Conservation (phyloP, 2,797 vertebrate genomes). For the Sebastolobus alascanus region DNA sequence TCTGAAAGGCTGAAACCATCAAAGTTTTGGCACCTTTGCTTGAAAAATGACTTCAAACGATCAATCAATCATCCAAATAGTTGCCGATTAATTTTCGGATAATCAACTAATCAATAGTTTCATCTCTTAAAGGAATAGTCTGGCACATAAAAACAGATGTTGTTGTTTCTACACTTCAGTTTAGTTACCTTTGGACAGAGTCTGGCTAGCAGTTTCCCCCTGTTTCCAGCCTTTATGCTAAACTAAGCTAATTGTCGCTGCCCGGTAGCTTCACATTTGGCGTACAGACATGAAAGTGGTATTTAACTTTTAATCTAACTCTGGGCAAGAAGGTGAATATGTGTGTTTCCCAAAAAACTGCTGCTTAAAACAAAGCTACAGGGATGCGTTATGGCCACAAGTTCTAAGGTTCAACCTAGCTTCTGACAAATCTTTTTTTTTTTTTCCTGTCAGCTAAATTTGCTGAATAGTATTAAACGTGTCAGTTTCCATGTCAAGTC, state of each 20-base stretch:
- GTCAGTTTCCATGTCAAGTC: neutral
- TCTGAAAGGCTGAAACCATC: no score
- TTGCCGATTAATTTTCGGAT: neutral
- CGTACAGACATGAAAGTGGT: neutral
- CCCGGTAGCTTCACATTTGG: neutral
- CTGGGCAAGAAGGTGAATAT: neutral
- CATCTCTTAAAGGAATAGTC: neutral
- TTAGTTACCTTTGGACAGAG: neutral
- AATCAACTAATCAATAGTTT: neutral
- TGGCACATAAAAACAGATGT: rapidly evolving
- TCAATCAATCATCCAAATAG: no score
- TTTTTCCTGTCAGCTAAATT: neutral
- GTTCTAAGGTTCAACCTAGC: neutral
- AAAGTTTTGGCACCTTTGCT: neutral
- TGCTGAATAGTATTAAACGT: neutral
- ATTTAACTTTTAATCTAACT: neutral
- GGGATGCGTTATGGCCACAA: neutral
- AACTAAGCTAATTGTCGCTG: neutral
- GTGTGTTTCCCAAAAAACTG: neutral
- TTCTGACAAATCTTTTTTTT: neutral
- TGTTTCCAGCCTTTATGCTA: neutral
- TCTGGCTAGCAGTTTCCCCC: neutral
- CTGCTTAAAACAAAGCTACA: neutral
- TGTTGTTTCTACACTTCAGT: neutral
- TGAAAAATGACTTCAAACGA: neutral